Base-by-base conservation (phyloP, 2,888 invertebrate genomes). In the Scelioninae gen. 1 region DNA sequence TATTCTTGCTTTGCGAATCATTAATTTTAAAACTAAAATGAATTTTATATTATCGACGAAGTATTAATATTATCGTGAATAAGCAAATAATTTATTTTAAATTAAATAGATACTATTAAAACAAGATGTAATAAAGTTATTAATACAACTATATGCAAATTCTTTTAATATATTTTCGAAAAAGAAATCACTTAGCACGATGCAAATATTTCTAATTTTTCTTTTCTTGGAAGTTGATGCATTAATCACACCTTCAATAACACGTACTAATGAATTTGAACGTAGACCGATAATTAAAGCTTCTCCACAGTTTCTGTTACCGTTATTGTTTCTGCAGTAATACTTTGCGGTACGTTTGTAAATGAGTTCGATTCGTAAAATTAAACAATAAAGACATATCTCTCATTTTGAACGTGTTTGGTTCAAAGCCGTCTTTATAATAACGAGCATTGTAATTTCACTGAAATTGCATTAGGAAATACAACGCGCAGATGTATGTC, bases 231-330 rank as follows among this genome's bases (percentile, higher is more conserved):
- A 71, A 71, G 65, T 71, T 71, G 31, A 51, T 65, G 69, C 65
- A 51, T 69, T 34, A 76, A 76, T 76, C 76, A 71, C 55, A 71
- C 55, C 68, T 77, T 66, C 47, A 65, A 82, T 82, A 65, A 82
- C 71, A 49, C 47, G 63, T 40, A 71, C 81, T 82, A 82, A 82
- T 76, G 81, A 82, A 76, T 82, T 82, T 76, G 76, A 56, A 60
- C 71, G 38, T 65, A 58, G 69, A 13, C 47, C 69, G 75, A 81
- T 81, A 81, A 81, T 81, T 81, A 71, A 65, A 65, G 40, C 71
- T 53, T 66, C 68, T 58, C 53, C 32, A 38, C 53, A 69, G 60
- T 60, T 74, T 82, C 75, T 53, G 76, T 82, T 76, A 71, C 81
- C 71, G 66, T 82, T 82, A 76, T 76, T 76, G 76, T 82, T 82